phyloP scores from a whole-genome alignment of 2,888 invertebrate genomes.

The Melieria omissa region DNA sequence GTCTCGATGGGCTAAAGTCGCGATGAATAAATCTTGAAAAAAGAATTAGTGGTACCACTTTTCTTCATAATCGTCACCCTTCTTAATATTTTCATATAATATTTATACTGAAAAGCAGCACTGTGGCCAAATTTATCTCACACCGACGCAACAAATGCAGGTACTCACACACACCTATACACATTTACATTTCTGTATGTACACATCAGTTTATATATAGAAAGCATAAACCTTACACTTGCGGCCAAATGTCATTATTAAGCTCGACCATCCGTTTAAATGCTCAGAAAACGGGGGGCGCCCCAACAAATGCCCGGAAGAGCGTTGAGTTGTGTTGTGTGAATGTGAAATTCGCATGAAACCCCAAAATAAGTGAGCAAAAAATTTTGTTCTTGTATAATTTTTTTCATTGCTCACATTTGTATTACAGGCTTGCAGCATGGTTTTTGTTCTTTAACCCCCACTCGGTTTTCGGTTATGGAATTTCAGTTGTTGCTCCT shows the following conservation, averaged over 20 bases:
- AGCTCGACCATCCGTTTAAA: not conserved
- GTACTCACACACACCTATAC: not conserved
- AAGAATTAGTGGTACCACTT: too few relatives aligned
- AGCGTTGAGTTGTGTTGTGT: not conserved
- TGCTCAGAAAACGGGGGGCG: not conserved
- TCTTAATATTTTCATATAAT: too few relatives aligned
- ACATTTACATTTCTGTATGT: not conserved
- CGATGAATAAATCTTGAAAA: too few relatives aligned
- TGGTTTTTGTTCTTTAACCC: slow-evolving; percentile 6
- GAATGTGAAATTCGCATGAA: too few relatives aligned
- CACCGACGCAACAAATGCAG: not conserved
- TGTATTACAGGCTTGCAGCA: not conserved
- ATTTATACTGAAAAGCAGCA: too few relatives aligned
- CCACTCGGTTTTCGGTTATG: not conserved
- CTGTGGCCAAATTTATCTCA: not conserved
- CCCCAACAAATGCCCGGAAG: not conserved
- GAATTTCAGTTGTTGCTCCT: too few relatives aligned
- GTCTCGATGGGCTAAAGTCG: too few relatives aligned
- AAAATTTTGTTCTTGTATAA: not conserved
- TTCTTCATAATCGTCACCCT: too few relatives aligned
- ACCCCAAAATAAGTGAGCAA: not conserved
- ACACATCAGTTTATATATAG: not conserved
- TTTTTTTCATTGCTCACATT: not conserved
- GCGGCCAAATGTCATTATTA: slow-evolving; percentile 13
- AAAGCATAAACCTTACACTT: slow-evolving; percentile 6